Evolutionary conservation across 1,140 invertebrate species (phyloP).

Genomic region (Steinernema feltiae): DNA sequence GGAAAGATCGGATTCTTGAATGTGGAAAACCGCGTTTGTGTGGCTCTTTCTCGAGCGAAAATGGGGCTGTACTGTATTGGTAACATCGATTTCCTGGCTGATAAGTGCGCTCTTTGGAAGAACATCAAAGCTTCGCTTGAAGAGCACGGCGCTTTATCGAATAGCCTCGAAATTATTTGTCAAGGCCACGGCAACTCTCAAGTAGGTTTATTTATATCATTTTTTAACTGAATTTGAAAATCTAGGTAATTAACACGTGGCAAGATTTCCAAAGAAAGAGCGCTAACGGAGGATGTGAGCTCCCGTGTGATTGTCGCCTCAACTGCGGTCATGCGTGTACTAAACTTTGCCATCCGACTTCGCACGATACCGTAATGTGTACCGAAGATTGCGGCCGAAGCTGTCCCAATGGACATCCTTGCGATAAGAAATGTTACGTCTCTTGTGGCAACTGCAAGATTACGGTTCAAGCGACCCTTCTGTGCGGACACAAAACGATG

Average conservation of each 20-base stretch:
- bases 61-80: constrained; percentile 68
- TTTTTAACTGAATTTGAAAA: neutral
- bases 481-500: constrained; percentile 18
- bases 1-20: constrained; percentile 72
- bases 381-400: constrained; percentile 20
- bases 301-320: constrained; percentile 22
- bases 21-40: constrained; percentile 72
- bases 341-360: constrained; percentile 26
- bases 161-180: neutral
- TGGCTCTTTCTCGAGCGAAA: constrained; percentile 74
- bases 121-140: constrained; percentile 59
- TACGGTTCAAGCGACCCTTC: constrained; percentile 19
- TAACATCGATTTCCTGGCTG: constrained; percentile 66
- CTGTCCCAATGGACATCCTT: constrained; percentile 31
- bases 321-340: constrained; percentile 32
- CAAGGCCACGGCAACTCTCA: neutral
- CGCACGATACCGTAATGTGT: constrained; percentile 19
- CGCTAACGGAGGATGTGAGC: constrained; percentile 28
- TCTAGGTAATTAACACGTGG: constrained; percentile 19
- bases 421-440: constrained; percentile 29
- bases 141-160: neutral
- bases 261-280: constrained; percentile 34
- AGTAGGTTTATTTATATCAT: neutral
- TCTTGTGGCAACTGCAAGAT: constrained; percentile 27
- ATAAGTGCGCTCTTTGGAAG: constrained; percentile 59